Evolutionary conservation across 2,888 invertebrate species (phyloP).

Genomic region (Acronicta psi): DNA sequence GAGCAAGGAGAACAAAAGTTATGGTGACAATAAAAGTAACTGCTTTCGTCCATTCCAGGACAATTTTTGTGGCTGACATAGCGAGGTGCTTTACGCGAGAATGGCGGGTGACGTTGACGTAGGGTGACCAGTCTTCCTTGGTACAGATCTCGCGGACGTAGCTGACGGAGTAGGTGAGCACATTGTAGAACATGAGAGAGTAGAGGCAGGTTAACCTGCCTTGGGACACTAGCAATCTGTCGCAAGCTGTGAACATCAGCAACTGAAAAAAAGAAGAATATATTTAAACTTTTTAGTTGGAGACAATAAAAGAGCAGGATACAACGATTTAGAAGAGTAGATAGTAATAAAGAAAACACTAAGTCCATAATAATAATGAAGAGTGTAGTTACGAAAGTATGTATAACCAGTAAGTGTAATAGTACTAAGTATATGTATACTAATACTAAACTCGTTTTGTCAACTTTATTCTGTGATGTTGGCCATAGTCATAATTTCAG

Average conservation of each 20-base stretch:
- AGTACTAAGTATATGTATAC: too few species aligned
- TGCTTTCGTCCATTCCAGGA: slow-evolving; percentile 94
- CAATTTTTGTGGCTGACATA: slow-evolving; percentile 94
- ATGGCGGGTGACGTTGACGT: slow-evolving; percentile 92
- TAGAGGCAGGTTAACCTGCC: slow-evolving; percentile 91
- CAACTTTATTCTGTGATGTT: too few species aligned
- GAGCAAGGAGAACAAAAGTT: slow-evolving; percentile 92
- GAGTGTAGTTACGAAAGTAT: too few species aligned
- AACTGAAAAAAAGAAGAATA: slow-evolving; percentile 81
- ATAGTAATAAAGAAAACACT: neutral
- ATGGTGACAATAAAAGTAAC: slow-evolving; percentile 94
- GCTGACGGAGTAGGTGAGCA: slow-evolving; percentile 93
- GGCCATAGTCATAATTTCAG: too few species aligned
- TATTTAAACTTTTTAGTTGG: neutral
- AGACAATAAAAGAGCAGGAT: neutral
- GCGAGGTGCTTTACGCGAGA: slow-evolving; percentile 93
- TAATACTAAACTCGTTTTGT: too few species aligned
- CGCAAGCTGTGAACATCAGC: slow-evolving; percentile 92
- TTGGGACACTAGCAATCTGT: slow-evolving; percentile 90
- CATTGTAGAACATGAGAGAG: slow-evolving; percentile 95
- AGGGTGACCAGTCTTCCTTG: slow-evolving; percentile 94
- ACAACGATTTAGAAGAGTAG: neutral
- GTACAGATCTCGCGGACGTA: slow-evolving; percentile 93
- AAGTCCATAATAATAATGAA: too few species aligned
- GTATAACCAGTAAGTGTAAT: too few species aligned